phyloP scores from a whole-genome alignment of 37 sponge, comb jelly and placozoan genomes.

The Mnemiopsis leidyi region DNA sequence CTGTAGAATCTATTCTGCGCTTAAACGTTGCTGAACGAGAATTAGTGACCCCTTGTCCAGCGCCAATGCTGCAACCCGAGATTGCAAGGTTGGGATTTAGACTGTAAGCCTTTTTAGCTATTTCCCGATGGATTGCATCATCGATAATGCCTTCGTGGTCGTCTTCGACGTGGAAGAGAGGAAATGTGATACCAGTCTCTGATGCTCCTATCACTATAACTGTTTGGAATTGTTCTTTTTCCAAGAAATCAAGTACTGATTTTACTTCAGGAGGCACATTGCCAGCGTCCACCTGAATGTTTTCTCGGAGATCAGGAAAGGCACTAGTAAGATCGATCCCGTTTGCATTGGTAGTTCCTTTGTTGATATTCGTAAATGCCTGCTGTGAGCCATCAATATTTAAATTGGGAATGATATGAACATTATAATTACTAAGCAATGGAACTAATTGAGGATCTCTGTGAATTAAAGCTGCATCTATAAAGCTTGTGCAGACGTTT shows the following conservation, averaged over 20 bases:
- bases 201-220: neutral
- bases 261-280: neutral
- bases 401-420: neutral
- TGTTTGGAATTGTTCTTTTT: neutral
- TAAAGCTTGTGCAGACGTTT: neutral
- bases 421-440: neutral
- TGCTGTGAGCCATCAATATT: constrained; percentile 13
- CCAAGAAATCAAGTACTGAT: constrained; percentile 9
- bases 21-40: neutral
- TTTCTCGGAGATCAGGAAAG: neutral
- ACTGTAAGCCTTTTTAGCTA: neutral
- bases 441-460: neutral
- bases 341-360: neutral
- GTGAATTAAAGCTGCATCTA: neutral
- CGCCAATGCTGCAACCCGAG: neutral
- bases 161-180: neutral
- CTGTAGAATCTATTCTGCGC: neutral
- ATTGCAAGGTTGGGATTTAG: neutral
- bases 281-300: neutral
- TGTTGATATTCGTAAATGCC: neutral
- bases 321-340: neutral
- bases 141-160: neutral
- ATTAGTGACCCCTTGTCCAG: neutral
- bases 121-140: neutral
- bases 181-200: neutral